phyloP scores from a whole-genome alignment of 1,140 invertebrate genomes.

The Polypedilum vanderplanki region DNA sequence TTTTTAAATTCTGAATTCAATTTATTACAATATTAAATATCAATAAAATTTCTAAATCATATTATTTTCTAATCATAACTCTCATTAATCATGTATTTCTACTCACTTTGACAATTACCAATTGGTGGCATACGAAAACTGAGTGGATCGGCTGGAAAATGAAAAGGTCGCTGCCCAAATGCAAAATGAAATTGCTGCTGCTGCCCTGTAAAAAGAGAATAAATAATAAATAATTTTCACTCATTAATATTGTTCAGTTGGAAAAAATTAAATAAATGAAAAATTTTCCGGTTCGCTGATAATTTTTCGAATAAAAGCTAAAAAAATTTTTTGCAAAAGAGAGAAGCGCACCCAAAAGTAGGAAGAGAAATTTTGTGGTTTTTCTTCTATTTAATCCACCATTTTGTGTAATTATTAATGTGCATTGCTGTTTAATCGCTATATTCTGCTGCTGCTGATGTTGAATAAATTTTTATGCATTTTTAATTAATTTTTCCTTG shows the following conservation, averaged over 20 bases:
- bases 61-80: too few species aligned
- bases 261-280: neutral
- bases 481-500: constrained; percentile 3
- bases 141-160: constrained; percentile 71
- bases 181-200: constrained; percentile 88
- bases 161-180: constrained; percentile 79
- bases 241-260: neutral
- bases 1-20: too few species aligned
- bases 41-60: too few species aligned
- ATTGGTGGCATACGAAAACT: constrained; percentile 78
- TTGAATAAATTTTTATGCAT: constrained; percentile 19
- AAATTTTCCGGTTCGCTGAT: constrained; percentile 23
- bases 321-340: neutral
- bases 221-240: neutral
- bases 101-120: constrained; percentile 81
- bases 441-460: neutral
- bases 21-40: too few species aligned
- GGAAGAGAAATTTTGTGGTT: neutral
- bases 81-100: constrained; percentile 32
- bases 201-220: constrained; percentile 67
- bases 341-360: neutral
- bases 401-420: constrained; percentile 22
- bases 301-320: constrained; percentile 10
- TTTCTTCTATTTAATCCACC: constrained; percentile 24
- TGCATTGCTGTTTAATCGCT: constrained; percentile 19